Percentiles rank a stretch among this genome's conserved stretches.
Conservation (phyloP, 2,888 invertebrate genomes). For the Meloe dianella region DNA sequence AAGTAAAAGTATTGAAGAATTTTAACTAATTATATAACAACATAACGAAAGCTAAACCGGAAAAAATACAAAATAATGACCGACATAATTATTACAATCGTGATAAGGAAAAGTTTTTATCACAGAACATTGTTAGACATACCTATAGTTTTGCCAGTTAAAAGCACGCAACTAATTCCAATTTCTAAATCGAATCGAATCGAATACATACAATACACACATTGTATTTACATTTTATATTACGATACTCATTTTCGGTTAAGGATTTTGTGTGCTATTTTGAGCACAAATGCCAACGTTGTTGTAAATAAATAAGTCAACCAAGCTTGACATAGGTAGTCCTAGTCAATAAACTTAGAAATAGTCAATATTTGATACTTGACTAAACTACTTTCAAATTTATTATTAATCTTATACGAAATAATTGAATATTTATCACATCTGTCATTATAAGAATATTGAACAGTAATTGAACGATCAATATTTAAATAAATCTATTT, state of each 20-base stretch:
- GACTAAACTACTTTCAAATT: conserved; percentile 22
- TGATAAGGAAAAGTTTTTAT: conserved; percentile 30
- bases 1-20: too few relatives aligned
- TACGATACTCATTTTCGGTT: neutral
- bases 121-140: conserved; percentile 31
- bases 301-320: conserved; percentile 22
- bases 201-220: neutral
- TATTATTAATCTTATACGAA: conserved; percentile 22
- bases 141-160: conserved; percentile 26
- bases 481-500: neutral
- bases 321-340: conserved; percentile 17
- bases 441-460: conserved; percentile 11
- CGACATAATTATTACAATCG: conserved; percentile 32
- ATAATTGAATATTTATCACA: conserved; percentile 23
- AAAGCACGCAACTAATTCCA: conserved; percentile 23
- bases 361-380: conserved; percentile 26
- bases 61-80: conserved; percentile 26
- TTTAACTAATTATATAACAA: conserved; percentile 21
- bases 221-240: neutral
- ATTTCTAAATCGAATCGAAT: conserved; percentile 1
- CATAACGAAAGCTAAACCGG: conserved; percentile 15
- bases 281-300: conserved; percentile 22
- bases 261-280: conserved; percentile 14
- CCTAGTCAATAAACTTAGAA: conserved; percentile 23
- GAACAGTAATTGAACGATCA: conserved; percentile 13